Evolutionary conservation across 2,797 vertebrate species (phyloP), one percentile per base, ranked within the genome.

Genomic region (Arrhamphus sclerolepis): DNA sequence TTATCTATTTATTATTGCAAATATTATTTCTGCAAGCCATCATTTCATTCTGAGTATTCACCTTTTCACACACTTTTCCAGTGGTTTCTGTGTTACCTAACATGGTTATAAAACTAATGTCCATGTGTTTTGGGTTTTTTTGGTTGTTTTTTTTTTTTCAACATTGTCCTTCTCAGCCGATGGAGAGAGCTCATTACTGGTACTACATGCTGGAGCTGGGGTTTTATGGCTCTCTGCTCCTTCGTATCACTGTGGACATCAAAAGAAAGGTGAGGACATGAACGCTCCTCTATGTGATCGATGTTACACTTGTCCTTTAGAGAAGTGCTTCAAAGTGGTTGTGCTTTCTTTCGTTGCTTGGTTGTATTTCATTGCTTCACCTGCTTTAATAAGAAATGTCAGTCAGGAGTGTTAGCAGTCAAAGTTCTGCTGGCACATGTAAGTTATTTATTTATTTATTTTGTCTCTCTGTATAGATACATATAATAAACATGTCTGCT

Each of bases 181-280:
- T 98, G 74, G 89, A 92, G 0, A 71, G 84, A 0, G 83, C 87
- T 47, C 86, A 96, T 61, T 97, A 93, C 85, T 95, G 92, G 92
- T 98, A 96, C 85, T 98, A 98, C 89, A 91, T 97, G 90, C 62
- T 96, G 55, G 95, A 98, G 77, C 86, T 98, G 76, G 93, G 94
- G 6, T 98, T 98, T 89, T 98, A 98, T 83, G 80, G 87, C 77
- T 98, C 96, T 0, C 87, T 98, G 84, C 90, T 97, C 22, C 88
- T 98, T 39, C 93, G 93, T 2, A 87, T 98, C 79, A 94, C 95
- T n/a, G 94, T 96, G 1, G 96, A 98, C 1, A 29, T 95, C 82
- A 96, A 93, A 78, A 93, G 97, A 75, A 98, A 98, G 93, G 97
- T 97, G 81, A 82, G 68, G 13, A 48, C 6, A 22, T 67, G 38